phyloP scores from a whole-genome alignment of 2,797 vertebrate species.

The Esox masquinongy region DNA sequence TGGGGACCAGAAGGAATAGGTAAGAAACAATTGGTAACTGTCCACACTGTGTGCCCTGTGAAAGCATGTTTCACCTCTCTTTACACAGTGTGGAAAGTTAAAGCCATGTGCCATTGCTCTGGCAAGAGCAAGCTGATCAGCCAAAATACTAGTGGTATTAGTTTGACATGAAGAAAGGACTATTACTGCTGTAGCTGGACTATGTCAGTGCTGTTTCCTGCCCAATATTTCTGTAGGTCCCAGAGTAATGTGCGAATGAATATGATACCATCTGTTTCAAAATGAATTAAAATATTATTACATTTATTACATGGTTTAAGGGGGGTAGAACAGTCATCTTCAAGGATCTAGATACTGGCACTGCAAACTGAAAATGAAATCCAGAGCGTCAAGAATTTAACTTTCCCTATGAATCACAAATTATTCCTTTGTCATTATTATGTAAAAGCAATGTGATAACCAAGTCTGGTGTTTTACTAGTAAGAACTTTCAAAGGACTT shows the following conservation, averaged over 20 bases:
- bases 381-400: conserved; percentile 59
- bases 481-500: conserved; percentile 25
- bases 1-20: conserved; percentile 53
- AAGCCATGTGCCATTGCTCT: conserved; percentile 13
- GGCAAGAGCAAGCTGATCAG: conserved; percentile 26
- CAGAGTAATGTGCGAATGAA: conserved; percentile 15
- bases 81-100: neutral
- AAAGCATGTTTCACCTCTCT: conserved; percentile 8
- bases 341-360: conserved; percentile 31
- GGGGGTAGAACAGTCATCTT: neutral
- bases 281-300: neutral
- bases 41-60: conserved; percentile 7
- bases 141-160: conserved; percentile 21
- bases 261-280: neutral
- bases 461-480: conserved; percentile 24
- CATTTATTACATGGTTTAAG: conserved; percentile 8
- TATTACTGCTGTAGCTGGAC: conserved; percentile 23
- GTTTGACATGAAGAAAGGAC: conserved; percentile 13
- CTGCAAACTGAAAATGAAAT: conserved; percentile 21
- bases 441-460: conserved; percentile 51
- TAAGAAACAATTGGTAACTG: conserved; percentile 34
- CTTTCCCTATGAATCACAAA: conserved; percentile 46
- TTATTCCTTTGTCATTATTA: conserved; percentile 33
- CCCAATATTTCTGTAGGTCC: conserved; percentile 10
- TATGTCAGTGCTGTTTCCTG: conserved; percentile 28